These are phyloP conservation scores for Drosophila persimilis DNA, from an alignment of 1,140 invertebrate species.

Conservation along the genomic window DNA sequence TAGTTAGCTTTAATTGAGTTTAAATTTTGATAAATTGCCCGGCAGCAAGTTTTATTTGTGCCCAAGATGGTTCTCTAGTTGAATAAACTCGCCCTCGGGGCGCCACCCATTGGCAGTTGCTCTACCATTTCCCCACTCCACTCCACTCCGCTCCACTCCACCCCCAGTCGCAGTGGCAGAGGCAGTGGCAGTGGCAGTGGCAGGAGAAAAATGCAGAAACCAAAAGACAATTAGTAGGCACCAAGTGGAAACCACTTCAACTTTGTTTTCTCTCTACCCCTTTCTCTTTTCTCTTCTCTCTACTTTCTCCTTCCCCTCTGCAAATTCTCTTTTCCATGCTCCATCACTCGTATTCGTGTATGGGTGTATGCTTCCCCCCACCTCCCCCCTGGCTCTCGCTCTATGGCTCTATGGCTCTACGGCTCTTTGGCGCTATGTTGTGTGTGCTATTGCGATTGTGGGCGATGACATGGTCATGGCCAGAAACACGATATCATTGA, in stretches of 20 bases:
- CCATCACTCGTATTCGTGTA: constrained; percentile 2
- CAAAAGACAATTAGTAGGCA: constrained; percentile 80
- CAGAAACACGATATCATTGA: constrained; percentile 83
- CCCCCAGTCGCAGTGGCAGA: too few species aligned
- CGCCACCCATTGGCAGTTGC: not conserved
- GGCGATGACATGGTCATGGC: constrained; percentile 42
- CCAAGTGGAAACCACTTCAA: constrained; percentile 63
- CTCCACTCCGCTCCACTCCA: too few species aligned
- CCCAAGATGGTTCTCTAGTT: constrained; percentile 21
- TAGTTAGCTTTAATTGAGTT: constrained; percentile 75
- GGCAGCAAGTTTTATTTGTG: constrained; percentile 23
- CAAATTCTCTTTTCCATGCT: constrained; percentile 8
- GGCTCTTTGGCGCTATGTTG: constrained; percentile 22
- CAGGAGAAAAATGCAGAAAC: constrained; percentile 73
- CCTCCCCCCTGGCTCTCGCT: constrained; percentile 1
- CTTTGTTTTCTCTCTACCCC: constrained; percentile 26
- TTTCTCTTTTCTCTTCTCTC: not conserved
- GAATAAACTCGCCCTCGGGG: constrained; percentile 49
- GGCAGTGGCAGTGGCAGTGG: constrained; percentile 18
- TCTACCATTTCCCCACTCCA: too few species aligned
- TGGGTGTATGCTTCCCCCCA: constrained; percentile 22
- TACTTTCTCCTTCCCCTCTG: constrained; percentile 10
- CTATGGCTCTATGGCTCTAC: constrained; percentile 13
- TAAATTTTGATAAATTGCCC: constrained; percentile 78
- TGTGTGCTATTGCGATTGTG: constrained; percentile 20